Conservation (phyloP, 2,888 invertebrate species). For the Boloria euphrosyne region DNA sequence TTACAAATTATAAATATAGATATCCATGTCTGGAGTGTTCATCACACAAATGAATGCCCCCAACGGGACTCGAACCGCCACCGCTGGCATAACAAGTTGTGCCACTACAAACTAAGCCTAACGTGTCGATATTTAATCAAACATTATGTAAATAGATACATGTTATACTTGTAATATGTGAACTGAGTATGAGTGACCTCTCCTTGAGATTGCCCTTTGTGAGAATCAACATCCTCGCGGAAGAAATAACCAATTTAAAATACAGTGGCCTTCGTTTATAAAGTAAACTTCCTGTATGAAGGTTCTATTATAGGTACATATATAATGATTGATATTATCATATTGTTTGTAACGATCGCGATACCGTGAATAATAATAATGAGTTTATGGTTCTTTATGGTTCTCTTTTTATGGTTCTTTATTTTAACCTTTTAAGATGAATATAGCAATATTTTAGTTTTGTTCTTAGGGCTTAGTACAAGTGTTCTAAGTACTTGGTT, state of each 20-base stretch:
- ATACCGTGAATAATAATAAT: neutral
- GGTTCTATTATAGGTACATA: constrained; percentile 5
- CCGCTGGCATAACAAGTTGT: no score
- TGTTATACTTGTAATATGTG: neutral
- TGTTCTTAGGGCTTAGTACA: no score
- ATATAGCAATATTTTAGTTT: no score
- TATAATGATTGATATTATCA: neutral
- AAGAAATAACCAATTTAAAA: constrained; percentile 26
- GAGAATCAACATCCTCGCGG: constrained; percentile 26
- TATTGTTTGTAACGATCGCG: neutral
- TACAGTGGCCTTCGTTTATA: constrained; percentile 10
- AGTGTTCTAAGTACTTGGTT: no score
- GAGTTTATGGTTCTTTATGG: neutral
- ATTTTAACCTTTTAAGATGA: no score
- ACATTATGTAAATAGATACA: no score
- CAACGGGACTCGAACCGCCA: no score
- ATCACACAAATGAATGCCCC: no score
- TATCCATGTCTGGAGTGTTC: no score
- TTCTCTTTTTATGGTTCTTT: neutral
- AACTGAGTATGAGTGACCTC: constrained; percentile 17
- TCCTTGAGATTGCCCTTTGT: constrained; percentile 29
- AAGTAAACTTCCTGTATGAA: constrained; percentile 15
- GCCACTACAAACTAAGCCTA: no score
- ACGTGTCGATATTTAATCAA: no score
- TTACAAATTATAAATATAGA: no score